Evolutionary conservation across 2,113 vertebrate species (phyloP).

Genomic region (Hoplias malabaricus): DNA sequence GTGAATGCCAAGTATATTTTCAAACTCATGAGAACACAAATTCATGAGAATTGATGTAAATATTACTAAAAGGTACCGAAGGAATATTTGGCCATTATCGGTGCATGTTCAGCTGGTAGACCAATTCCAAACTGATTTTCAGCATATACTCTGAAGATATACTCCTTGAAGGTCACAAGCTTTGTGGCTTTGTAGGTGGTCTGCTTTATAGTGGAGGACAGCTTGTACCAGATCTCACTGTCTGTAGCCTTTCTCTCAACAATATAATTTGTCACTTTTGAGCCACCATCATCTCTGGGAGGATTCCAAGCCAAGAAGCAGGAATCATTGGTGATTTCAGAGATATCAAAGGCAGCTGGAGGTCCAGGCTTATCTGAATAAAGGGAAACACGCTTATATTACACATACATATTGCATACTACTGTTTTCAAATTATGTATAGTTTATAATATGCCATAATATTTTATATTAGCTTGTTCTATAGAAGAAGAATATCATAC

Average conservation of each 20-base stretch:
- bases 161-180: constrained; percentile 89
- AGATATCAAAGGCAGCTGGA: constrained; percentile 95
- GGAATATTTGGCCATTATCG: constrained; percentile 88
- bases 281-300: constrained; percentile 93
- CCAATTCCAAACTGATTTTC: constrained; percentile 98
- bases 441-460: too few relatives aligned
- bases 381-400: not conserved
- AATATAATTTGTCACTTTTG: constrained; percentile 93
- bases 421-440: too few relatives aligned
- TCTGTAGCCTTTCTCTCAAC: constrained; percentile 85
- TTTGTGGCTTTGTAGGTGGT: constrained; percentile 89
- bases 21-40: too few relatives aligned
- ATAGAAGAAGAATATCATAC: constrained; percentile 62
- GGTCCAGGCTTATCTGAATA: constrained; percentile 92
- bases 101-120: constrained; percentile 78
- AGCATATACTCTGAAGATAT: constrained; percentile 92
- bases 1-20: not conserved
- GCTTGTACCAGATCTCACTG: constrained; percentile 93
- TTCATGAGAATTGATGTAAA: not conserved
- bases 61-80: constrained; percentile 83
- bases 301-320: constrained; percentile 97
- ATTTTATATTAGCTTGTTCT: not conserved
- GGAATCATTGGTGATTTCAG: constrained; percentile 91
- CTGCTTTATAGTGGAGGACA: constrained; percentile 94
- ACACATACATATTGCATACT: not conserved